Conservation (phyloP, 2,797 vertebrate genomes). For the Erethizon dorsatum region DNA sequence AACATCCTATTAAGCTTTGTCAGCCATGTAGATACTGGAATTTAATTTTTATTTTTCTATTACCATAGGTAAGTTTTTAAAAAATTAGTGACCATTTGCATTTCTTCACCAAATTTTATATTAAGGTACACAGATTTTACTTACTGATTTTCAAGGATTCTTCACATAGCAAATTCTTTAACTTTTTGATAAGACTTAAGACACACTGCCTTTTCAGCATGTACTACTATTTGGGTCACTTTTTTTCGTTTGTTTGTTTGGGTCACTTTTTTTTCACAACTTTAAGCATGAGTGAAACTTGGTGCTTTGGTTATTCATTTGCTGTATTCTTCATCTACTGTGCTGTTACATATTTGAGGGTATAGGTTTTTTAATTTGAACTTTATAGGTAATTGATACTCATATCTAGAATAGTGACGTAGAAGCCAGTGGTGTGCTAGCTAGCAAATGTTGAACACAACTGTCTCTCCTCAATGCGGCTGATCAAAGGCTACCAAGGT, state of each 20-base stretch:
- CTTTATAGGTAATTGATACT: slow-evolving; percentile 55
- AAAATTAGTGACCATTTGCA: neutral
- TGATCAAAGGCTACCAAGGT: slow-evolving; percentile 22
- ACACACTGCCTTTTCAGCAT: neutral
- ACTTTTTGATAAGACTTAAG: neutral
- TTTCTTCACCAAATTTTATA: slow-evolving; percentile 25
- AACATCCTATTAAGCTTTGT: slow-evolving; percentile 12
- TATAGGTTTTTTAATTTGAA: slow-evolving; percentile 16
- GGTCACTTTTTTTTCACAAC: slow-evolving; percentile 52
- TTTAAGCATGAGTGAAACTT: neutral
- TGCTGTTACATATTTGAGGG: neutral
- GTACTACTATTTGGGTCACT: neutral
- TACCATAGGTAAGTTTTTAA: neutral
- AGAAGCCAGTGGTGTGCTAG: neutral
- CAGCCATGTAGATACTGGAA: neutral
- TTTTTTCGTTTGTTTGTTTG: neutral
- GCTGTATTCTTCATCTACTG: neutral
- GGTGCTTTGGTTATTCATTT: neutral
- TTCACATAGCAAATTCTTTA: slow-evolving; percentile 17
- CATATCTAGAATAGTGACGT: neutral
- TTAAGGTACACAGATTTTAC: neutral
- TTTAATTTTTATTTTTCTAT: slow-evolving; percentile 19
- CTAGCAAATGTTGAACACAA: slow-evolving; percentile 25
- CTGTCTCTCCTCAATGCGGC: neutral
- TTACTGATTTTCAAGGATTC: slow-evolving; percentile 45